phyloP scores from a whole-genome alignment of 1,140 invertebrate species.

The Drosophila parvula region DNA sequence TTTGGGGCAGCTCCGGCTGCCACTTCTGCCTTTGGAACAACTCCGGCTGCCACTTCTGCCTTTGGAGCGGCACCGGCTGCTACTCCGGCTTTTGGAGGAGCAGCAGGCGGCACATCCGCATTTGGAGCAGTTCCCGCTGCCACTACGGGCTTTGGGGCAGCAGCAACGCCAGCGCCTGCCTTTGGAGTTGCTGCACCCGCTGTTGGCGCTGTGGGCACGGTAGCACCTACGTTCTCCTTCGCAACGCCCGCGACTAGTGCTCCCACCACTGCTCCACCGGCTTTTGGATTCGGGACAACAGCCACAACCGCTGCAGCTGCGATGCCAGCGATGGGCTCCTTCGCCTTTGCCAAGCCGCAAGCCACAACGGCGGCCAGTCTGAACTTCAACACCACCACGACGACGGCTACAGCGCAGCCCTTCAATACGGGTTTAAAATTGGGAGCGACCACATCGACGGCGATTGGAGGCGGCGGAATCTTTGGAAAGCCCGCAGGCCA shows the following conservation, averaged over 20 bases:
- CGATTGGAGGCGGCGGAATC: conserved; percentile 60
- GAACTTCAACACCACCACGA: conserved; percentile 73
- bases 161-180: conserved; percentile 6
- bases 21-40: conserved; percentile 26
- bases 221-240: conserved; percentile 63
- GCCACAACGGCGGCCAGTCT: conserved; percentile 69
- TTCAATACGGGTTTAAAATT: conserved; percentile 53
- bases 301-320: conserved; percentile 54
- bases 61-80: conserved; percentile 31
- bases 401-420: conserved; percentile 62
- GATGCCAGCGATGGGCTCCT: conserved; percentile 49
- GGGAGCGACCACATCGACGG: conserved; percentile 36
- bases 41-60: conserved; percentile 12
- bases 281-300: conserved; percentile 57
- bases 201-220: conserved; percentile 58
- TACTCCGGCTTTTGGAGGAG: conserved; percentile 29
- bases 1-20: conserved; percentile 6
- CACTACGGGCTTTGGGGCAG: conserved; percentile 29
- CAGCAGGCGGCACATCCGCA: background rate
- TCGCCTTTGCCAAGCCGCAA: conserved; percentile 70
- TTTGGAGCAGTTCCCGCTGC: conserved; percentile 32
- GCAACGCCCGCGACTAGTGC: conserved; percentile 60
- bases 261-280: conserved; percentile 39
- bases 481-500: conserved; percentile 76
- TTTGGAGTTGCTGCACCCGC: conserved; percentile 44